A percentile compares a stretch with the other conserved stretches of the same genome.
Conservation (phyloP, 2,113 vertebrate genomes). For the Ifrita kowaldi region DNA sequence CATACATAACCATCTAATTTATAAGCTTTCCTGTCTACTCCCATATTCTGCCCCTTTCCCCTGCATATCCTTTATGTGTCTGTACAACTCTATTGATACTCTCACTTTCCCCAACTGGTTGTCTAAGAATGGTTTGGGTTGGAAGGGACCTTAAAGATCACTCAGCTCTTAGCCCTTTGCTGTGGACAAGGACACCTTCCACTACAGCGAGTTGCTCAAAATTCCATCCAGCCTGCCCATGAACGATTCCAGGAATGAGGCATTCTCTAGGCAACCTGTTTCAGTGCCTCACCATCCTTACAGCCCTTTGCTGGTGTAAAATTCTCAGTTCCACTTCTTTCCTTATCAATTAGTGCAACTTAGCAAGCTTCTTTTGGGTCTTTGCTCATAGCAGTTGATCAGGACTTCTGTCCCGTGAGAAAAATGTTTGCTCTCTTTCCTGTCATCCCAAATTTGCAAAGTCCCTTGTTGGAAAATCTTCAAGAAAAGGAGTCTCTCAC, state of each 20-base stretch:
- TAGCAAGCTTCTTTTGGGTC: neutral
- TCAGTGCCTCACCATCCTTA: no score
- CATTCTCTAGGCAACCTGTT: neutral
- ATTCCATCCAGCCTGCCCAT: neutral
- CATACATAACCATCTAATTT: neutral
- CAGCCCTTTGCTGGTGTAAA: neutral
- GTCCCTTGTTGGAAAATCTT: neutral
- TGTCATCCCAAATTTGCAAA: neutral
- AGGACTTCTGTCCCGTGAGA: neutral
- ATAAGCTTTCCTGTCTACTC: neutral
- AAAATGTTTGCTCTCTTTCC: neutral
- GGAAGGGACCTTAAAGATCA: neutral
- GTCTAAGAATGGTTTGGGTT: neutral
- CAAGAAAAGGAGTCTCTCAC: neutral
- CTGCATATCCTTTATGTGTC: neutral
- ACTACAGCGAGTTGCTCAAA: neutral
- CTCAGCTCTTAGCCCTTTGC: neutral
- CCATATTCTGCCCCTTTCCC: neutral
- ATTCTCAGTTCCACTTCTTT: neutral
- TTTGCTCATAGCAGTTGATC: neutral
- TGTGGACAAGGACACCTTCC: neutral
- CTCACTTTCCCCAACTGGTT: neutral
- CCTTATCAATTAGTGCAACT: neutral
- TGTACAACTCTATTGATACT: neutral
- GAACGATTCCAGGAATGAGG: neutral